Conservation (phyloP, 2,888 invertebrate species). For the Diploptera punctata region DNA sequence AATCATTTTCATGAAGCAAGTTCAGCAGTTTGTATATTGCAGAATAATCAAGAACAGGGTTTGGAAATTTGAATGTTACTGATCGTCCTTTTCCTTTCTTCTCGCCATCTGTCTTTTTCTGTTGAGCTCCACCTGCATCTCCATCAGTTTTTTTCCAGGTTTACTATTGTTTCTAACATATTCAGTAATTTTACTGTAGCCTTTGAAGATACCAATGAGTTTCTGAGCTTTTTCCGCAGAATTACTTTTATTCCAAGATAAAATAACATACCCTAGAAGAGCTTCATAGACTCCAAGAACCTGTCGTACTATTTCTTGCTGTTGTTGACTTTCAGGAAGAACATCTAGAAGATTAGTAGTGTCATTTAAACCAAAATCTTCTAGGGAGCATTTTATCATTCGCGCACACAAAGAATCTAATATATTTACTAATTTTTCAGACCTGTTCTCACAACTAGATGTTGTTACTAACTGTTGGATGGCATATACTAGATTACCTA, state of each 20-base stretch:
- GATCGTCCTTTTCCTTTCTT: conserved; percentile 48
- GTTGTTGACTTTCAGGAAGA: conserved; percentile 66
- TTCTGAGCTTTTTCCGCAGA: conserved; percentile 52
- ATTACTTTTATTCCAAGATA: conserved; percentile 59
- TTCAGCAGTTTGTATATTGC: conserved; percentile 55
- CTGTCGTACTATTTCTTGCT: conserved; percentile 67
- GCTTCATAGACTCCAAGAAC: conserved; percentile 69
- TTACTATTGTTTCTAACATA: conserved; percentile 57
- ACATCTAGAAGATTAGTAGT: conserved; percentile 63
- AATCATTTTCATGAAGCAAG: conserved; percentile 51
- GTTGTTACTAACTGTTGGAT: conserved; percentile 54
- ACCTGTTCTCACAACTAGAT: conserved; percentile 45
- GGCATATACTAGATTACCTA: conserved; percentile 63
- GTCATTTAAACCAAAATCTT: conserved; percentile 63
- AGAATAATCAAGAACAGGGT: conserved; percentile 58
- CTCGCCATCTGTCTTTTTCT: conserved; percentile 56
- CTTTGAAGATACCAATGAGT: conserved; percentile 63
- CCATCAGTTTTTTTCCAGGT: neutral
- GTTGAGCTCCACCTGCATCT: conserved; percentile 48
- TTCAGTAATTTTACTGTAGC: conserved; percentile 62
- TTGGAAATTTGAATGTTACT: conserved; percentile 53
- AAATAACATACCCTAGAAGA: conserved; percentile 66
- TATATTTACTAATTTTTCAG: conserved; percentile 51
- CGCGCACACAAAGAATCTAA: conserved; percentile 60
- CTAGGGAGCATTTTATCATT: conserved; percentile 61